These are phyloP conservation scores for Cryptoblepharus egeriae DNA, from an alignment of 2,797 vertebrate species.

Conservation along the genomic window DNA sequence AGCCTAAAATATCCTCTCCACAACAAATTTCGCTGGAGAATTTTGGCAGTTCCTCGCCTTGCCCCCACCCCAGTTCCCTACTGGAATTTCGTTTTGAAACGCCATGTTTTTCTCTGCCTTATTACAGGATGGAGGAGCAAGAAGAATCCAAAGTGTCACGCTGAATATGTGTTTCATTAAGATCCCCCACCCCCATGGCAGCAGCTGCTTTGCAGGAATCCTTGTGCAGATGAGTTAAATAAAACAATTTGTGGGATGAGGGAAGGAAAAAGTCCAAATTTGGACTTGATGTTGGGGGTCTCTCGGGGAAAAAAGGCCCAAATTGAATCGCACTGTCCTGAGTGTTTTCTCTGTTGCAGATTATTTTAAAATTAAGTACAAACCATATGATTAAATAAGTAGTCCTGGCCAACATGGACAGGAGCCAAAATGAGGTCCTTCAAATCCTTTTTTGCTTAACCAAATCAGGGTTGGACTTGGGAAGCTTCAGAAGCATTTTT, in stretches of 20 bases:
- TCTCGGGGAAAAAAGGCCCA: neutral
- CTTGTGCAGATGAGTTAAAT: neutral
- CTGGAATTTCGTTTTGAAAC: neutral
- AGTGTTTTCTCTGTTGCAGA: neutral
- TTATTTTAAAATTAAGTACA: neutral
- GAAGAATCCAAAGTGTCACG: too few species aligned
- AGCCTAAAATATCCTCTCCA: neutral
- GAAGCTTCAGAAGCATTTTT: too few species aligned
- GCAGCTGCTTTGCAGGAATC: slow-evolving; percentile 10
- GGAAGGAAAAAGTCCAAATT: neutral
- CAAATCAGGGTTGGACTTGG: too few species aligned
- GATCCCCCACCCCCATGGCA: neutral
- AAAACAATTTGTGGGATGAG: neutral
- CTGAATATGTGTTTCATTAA: slow-evolving; percentile 2
- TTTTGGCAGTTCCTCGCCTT: neutral
- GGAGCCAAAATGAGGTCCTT: too few species aligned
- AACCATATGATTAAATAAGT: neutral
- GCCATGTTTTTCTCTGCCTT: neutral
- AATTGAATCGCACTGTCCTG: neutral
- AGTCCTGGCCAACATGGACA: too few species aligned
- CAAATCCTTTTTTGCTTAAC: too few species aligned
- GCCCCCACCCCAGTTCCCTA: neutral
- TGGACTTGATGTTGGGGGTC: neutral
- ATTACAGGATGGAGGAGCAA: neutral
- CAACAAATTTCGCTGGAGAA: neutral